Evolutionary conservation across 2,113 vertebrate genomes (phyloP), one percentile per base, ranked within the genome.

Genomic region (Leucoraja erinaceus): DNA sequence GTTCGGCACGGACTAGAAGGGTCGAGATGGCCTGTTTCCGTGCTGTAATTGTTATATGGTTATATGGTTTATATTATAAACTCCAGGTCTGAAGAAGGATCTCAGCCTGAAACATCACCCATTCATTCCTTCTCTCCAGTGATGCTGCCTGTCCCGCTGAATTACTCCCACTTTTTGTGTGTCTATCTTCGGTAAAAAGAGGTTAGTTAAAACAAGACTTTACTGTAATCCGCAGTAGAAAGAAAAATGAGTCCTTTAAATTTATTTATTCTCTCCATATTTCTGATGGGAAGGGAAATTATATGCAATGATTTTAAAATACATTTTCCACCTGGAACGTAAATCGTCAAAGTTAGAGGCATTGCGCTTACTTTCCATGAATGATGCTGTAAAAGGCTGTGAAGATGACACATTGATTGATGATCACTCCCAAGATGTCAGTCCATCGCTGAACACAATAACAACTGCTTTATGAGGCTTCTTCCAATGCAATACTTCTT

Each of bases 391-490:
- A 63, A 31, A 1, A n/a, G 28, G 56, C 56, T 63, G 25, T 86
- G 83, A 61, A 86, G 83, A n/a, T 86, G 83, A 14, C 56, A 86
- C 56, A 86, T 86, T 86, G 83, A 86, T 86, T 86, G 56, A 86
- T 86, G 83, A 86, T 86, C 31, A 63, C 54, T 86, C 56, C 25
- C 83, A 59, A 86, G 56, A 63, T 63, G 56, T 31, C 56, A 61
- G 83, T 59, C 28, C 11, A 63, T 61, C 61, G 25, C 83, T 63
- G 28, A 31, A 31, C 83, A 63, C 83, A 63, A 31, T 18, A 86
- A 47, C 47, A 83, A 86, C 83, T 86, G 47, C n/a, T 86, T 61
- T 86, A n/a, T 31, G 83, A 86, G 14, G n/a, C 83, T 61, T 86
- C 28, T 4, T n/a, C 54, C 28, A 63, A 14, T 63, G 25, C 0